phyloP scores from a whole-genome alignment of 2,113 vertebrate genomes.

The Phyllostomus discolor region DNA sequence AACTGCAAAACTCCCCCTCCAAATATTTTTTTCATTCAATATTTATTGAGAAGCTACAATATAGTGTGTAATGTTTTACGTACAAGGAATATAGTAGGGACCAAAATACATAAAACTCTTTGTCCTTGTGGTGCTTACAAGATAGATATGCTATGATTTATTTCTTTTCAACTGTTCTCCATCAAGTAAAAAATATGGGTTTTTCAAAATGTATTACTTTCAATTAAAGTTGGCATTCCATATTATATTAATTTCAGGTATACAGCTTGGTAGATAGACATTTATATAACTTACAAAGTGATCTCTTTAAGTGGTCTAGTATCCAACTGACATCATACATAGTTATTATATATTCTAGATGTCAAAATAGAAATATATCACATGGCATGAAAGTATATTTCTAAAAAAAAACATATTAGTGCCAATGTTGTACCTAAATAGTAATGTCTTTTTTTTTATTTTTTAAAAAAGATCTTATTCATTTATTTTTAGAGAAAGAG shows the following conservation, averaged over 20 bases:
- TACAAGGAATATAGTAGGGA: background rate
- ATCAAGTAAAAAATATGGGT: background rate
- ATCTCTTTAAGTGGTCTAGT: background rate
- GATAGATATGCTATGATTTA: background rate
- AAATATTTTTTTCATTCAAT: background rate
- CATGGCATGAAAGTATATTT: background rate
- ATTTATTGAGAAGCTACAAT: background rate
- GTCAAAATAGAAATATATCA: background rate
- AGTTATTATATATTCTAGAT: background rate
- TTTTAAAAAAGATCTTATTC: no score
- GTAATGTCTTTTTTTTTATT: background rate
- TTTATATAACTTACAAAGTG: background rate
- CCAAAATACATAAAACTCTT: background rate
- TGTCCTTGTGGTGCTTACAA: background rate
- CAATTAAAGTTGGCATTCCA: background rate
- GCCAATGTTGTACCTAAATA: background rate
- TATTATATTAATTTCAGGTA: background rate
- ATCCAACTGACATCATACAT: background rate
- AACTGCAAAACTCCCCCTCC: background rate
- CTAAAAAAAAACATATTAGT: background rate
- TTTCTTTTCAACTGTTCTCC: constrained; percentile 7
- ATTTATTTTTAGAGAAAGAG: no score
- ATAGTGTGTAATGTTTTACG: background rate
- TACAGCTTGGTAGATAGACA: background rate
- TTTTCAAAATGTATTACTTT: background rate